Percentiles rank a stretch among this genome's conserved stretches.
Evolutionary conservation across 2,113 vertebrate genomes (phyloP).

Genomic region (Vombatus ursinus): DNA sequence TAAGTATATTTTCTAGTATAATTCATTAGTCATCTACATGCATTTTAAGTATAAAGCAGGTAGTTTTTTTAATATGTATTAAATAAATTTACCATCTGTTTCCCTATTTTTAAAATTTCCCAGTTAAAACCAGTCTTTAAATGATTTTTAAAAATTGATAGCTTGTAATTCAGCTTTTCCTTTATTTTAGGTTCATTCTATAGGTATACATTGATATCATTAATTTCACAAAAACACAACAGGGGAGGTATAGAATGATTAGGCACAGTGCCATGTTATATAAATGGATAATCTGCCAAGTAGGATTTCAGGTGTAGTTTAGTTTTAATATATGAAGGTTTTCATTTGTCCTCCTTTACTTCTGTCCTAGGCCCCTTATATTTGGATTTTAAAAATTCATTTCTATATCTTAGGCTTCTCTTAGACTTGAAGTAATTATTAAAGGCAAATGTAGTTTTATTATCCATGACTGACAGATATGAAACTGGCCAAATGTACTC

Average conservation of each 20-base stretch:
- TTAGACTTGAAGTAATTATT: neutral
- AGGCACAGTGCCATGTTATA: neutral
- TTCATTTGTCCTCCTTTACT: neutral
- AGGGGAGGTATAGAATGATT: neutral
- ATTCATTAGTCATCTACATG: neutral
- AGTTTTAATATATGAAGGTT: neutral
- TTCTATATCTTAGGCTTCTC: neutral
- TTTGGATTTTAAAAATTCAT: neutral
- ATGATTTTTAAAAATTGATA: constrained; percentile 3
- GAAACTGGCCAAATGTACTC: neutral
- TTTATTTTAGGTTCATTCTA: neutral
- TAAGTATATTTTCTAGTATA: neutral
- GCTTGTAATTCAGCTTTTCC: neutral
- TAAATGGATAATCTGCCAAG: neutral
- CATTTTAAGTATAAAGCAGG: neutral
- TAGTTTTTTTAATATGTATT: neutral
- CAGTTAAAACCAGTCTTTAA: neutral
- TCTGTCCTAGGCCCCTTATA: neutral
- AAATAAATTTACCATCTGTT: too few species aligned
- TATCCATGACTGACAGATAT: neutral
- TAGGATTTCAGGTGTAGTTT: neutral
- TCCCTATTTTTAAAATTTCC: neutral
- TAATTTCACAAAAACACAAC: neutral
- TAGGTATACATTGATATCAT: too few species aligned
- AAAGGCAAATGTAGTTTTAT: neutral